A percentile compares a stretch with the other conserved stretches of the same genome.
These are phyloP conservation scores for Drosophila niveifrons DNA, from an alignment of 2,888 invertebrate genomes.

Conservation along the genomic window DNA sequence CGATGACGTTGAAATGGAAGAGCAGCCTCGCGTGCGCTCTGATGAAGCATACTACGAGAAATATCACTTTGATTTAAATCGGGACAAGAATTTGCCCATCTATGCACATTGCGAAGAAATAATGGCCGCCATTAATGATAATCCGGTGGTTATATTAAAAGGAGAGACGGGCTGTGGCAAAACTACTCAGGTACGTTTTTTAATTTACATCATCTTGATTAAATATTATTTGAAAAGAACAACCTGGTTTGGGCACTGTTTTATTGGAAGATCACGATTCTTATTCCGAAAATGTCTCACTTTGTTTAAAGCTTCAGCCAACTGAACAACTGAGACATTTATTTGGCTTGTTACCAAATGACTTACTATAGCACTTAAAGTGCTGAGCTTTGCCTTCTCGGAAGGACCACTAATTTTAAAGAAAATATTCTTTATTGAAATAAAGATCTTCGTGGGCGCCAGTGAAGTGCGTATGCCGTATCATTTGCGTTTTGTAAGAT, in stretches of 20 bases:
- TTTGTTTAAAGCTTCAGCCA: too few species aligned
- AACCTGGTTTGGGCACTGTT: too few species aligned
- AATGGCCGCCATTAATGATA: constrained; percentile 87
- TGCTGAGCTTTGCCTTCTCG: constrained; percentile 7
- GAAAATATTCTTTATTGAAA: constrained; percentile 55
- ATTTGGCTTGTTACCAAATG: constrained; percentile 53
- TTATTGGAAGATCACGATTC: too few species aligned
- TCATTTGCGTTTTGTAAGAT: constrained; percentile 79
- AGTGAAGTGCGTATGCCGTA: constrained; percentile 46
- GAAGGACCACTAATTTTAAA: constrained; percentile 50
- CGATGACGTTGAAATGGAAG: constrained; percentile 47
- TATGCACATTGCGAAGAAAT: constrained; percentile 87
- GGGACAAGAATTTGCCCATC: constrained; percentile 81
- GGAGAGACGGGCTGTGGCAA: constrained; percentile 98
- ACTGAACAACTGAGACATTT: neutral
- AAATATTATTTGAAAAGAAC: neutral
- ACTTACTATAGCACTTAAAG: constrained; percentile 1
- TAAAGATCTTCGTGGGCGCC: constrained; percentile 68
- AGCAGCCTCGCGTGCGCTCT: constrained; percentile 34
- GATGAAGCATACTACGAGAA: constrained; percentile 78
- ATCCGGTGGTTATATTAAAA: constrained; percentile 92
- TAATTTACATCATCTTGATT: neutral
- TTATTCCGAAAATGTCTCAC: too few species aligned
- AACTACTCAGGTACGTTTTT: constrained; percentile 88
- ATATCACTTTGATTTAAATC: constrained; percentile 78